These are phyloP conservation scores for Dreissena polymorpha DNA, from an alignment of 1,140 invertebrate genomes.

Conservation along the genomic window DNA sequence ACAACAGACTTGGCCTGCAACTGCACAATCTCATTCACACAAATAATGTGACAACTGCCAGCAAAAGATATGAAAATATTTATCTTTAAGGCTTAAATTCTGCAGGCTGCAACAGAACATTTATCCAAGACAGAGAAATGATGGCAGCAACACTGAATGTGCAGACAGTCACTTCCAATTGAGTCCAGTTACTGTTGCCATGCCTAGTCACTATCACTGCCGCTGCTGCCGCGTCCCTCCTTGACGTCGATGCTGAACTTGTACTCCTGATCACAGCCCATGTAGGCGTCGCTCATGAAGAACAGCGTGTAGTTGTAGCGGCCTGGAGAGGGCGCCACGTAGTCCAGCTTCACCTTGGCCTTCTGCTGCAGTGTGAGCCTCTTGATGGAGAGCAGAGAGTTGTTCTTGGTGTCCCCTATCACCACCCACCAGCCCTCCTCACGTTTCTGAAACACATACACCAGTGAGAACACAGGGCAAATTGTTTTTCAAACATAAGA, in stretches of 20 bases:
- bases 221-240: constrained; percentile 80
- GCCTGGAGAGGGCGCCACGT: constrained; percentile 90
- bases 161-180: too few relatives aligned
- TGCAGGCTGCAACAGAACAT: too few relatives aligned
- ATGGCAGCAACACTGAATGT: too few relatives aligned
- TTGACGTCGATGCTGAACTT: constrained; percentile 87
- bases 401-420: constrained; percentile 96
- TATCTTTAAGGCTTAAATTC: too few relatives aligned
- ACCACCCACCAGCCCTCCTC: constrained; percentile 99
- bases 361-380: constrained; percentile 95
- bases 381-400: constrained; percentile 98
- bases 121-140: too few relatives aligned
- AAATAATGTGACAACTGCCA: too few relatives aligned
- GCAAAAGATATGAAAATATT: too few relatives aligned
- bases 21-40: too few relatives aligned
- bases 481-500: too few relatives aligned
- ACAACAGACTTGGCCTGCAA: too few relatives aligned
- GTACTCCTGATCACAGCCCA: constrained; percentile 92
- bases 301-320: constrained; percentile 96
- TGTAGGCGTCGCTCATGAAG: constrained; percentile 99
- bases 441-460: constrained; percentile 85
- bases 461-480: too few relatives aligned
- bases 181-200: too few relatives aligned
- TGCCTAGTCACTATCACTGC: constrained; percentile 73
- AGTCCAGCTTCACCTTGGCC: constrained; percentile 96